These are phyloP conservation scores for Enoplosus armatus DNA, from an alignment of 2,797 vertebrate genomes.

Conservation along the genomic window DNA sequence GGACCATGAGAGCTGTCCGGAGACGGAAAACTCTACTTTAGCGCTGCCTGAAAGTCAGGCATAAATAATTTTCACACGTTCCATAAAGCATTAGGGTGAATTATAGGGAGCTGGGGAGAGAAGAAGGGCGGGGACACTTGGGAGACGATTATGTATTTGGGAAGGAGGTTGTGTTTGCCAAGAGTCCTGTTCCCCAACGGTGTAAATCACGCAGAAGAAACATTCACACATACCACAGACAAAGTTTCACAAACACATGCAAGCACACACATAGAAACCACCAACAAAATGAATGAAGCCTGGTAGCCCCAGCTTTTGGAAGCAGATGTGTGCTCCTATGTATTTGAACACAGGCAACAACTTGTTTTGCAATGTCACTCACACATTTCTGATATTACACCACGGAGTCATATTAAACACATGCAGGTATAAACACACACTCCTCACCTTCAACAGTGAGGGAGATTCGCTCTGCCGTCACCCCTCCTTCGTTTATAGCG, in stretches of 20 bases:
- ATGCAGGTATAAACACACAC: neutral
- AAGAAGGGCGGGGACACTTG: slow-evolving; percentile 17
- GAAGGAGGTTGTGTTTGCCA: slow-evolving; percentile 46
- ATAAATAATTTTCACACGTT: slow-evolving; percentile 79
- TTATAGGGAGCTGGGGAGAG: slow-evolving; percentile 53
- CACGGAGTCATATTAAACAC: neutral
- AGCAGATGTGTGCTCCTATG: neutral
- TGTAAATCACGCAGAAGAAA: slow-evolving; percentile 52
- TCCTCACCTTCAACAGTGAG: slow-evolving; percentile 92
- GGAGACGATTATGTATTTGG: slow-evolving; percentile 55
- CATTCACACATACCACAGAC: neutral
- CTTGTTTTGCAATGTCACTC: neutral
- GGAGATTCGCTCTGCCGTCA: slow-evolving; percentile 81
- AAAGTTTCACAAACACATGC: slow-evolving; percentile 8
- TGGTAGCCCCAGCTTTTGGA: neutral
- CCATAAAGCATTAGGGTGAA: slow-evolving; percentile 69
- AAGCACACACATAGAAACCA: neutral
- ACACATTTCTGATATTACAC: neutral
- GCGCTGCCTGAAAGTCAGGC: slow-evolving; percentile 20
- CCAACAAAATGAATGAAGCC: neutral
- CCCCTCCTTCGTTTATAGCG: slow-evolving; percentile 91
- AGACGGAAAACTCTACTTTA: slow-evolving; percentile 54
- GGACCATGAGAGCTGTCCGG: slow-evolving; percentile 30
- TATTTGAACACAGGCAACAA: neutral
- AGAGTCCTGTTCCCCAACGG: slow-evolving; percentile 7